A percentile compares a stretch with the other conserved stretches of the same genome.
Evolutionary conservation across 37 sponge, comb jelly and placozoan genomes (phyloP).

Genomic region (Petrosia ficiformis): DNA sequence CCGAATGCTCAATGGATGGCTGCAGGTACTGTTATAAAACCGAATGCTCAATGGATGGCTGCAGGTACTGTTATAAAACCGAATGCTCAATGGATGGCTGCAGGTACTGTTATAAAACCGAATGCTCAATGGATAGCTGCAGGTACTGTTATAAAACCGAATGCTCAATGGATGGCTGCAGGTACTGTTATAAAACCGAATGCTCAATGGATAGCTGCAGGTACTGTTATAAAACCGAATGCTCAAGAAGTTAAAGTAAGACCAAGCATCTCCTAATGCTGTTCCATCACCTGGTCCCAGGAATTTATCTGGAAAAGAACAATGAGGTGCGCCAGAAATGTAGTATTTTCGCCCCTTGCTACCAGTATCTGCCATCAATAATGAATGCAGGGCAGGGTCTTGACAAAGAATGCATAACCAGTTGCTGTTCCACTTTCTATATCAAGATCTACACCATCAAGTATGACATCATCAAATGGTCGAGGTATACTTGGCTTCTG

Average conservation of each 20-base stretch:
- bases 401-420: background rate
- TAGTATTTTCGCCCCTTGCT: no score
- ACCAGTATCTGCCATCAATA: no score
- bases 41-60: no score
- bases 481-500: background rate
- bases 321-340: background rate
- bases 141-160: no score
- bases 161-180: no score
- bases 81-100: no score
- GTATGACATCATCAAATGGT: background rate
- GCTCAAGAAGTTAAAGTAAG: background rate
- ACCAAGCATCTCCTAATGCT: background rate
- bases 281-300: background rate
- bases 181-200: no score
- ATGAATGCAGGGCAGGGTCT: background rate
- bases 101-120: no score
- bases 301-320: background rate
- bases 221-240: background rate
- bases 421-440: background rate
- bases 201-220: background rate
- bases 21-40: no score
- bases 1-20: no score
- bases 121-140: no score
- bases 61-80: no score
- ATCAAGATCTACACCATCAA: background rate